Evolutionary conservation across 2,888 invertebrate species (phyloP), one percentile per base, ranked within the genome.

Genomic region (Acleris holmiana): DNA sequence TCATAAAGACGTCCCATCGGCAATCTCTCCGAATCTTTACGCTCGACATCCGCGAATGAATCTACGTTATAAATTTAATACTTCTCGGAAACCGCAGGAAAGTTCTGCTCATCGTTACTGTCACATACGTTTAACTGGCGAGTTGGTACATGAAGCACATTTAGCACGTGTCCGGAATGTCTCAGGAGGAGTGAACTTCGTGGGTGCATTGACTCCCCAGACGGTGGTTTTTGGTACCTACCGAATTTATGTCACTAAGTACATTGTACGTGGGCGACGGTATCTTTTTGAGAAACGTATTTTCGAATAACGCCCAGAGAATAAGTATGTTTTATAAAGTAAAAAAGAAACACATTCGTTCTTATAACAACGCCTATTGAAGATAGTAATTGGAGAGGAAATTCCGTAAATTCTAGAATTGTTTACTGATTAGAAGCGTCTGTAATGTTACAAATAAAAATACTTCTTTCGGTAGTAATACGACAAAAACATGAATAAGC

Each of bases 201-300:
- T 71, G 80, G 79, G 89, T 85, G 80, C 90, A 84, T 79, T 89
- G 90, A 89, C 88, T 84, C 77, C 71, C 74, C 72, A 69, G 66
- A 35, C 69, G 69, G 67, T 72, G 73, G 73, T 73, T 67, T 75
- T 74, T 71, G 71, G 70, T 69, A 74, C 74, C 73, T 78, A 75
- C 76, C 77, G 74, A 78, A 78, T 78, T 71, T 76, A 79, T 76
- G 73, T 75, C 75, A 77, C 46, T 17, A 25, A 8, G 47, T 23
- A 47, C 51, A 71, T 76, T 69, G 58, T 35, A 53, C 29, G 40
- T 40, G 40, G 40, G 19, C 15, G 53, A 29, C 29, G 29, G 23
- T 18, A 21, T 19, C 13, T 53, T 53, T 15, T 21, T 51, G 23
- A 44, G 13, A 15, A 13, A 19, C 15, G 19, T 7, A 21, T 48